Conservation (phyloP, 2,113 vertebrate genomes). For the Strix uralensis region DNA sequence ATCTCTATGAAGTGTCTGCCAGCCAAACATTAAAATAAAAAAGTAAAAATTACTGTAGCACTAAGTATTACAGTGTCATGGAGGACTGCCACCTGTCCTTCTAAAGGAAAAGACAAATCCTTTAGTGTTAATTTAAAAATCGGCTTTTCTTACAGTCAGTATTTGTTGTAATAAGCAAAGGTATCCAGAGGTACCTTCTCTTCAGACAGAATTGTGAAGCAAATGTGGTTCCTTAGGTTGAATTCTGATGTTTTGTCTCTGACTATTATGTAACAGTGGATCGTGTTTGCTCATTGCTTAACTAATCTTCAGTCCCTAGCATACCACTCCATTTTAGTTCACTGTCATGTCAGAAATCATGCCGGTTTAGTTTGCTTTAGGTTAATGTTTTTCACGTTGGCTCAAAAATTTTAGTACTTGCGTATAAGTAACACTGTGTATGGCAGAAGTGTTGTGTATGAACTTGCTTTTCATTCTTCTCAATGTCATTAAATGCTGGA, state of each 20-base stretch:
- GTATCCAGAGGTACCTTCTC: not conserved
- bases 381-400: not conserved
- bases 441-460: not conserved
- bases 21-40: not conserved
- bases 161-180: not conserved
- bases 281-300: not conserved
- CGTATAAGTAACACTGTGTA: not conserved
- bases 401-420: not conserved
- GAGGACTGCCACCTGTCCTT: not conserved
- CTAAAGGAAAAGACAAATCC: not conserved
- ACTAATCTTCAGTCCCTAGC: not conserved
- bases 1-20: not conserved
- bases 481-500: not conserved
- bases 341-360: not conserved
- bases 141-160: not conserved
- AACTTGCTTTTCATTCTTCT: not conserved
- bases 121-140: not conserved
- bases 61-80: not conserved
- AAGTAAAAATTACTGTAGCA: not conserved
- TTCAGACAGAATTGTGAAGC: not conserved
- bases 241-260: not conserved
- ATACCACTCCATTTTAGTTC: not conserved
- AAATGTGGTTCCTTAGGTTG: not conserved
- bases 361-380: not conserved
- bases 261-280: not conserved